Percentiles rank a stretch among this genome's conserved stretches.
Conservation (phyloP, 2,113 vertebrate genomes). For the Muntiacus reevesi region DNA sequence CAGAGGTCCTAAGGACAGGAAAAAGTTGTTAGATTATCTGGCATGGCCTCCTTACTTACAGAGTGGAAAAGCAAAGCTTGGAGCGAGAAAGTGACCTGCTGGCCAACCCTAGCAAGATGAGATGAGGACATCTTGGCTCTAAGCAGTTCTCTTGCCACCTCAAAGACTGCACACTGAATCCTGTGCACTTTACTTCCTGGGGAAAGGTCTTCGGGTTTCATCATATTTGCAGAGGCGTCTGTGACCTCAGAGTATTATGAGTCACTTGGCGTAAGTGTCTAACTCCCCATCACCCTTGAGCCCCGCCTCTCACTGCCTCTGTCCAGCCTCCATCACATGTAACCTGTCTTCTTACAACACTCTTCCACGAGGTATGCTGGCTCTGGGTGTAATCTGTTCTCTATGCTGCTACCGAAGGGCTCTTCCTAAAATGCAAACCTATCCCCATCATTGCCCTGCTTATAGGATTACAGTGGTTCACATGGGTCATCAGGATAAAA, state of each 20-base stretch:
- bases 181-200: neutral
- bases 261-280: neutral
- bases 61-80: neutral
- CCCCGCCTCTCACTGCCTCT: neutral
- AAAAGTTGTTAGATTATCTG: neutral
- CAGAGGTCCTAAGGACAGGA: neutral
- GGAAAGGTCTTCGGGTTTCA: neutral
- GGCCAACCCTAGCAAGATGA: neutral
- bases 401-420: neutral
- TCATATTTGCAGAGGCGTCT: neutral
- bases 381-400: neutral
- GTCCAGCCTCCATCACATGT: neutral
- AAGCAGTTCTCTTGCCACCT: neutral
- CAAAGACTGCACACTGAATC: neutral
- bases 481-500: neutral
- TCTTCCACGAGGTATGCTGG: neutral
- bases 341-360: neutral
- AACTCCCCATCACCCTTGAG: neutral
- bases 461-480: too few species aligned
- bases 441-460: neutral
- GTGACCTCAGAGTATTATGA: neutral
- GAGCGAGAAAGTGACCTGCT: neutral
- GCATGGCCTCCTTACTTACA: neutral
- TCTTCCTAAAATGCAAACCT: neutral
- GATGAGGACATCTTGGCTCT: neutral